phyloP scores from a whole-genome alignment of 2,797 vertebrate genomes.

The Harpagifer antarcticus region DNA sequence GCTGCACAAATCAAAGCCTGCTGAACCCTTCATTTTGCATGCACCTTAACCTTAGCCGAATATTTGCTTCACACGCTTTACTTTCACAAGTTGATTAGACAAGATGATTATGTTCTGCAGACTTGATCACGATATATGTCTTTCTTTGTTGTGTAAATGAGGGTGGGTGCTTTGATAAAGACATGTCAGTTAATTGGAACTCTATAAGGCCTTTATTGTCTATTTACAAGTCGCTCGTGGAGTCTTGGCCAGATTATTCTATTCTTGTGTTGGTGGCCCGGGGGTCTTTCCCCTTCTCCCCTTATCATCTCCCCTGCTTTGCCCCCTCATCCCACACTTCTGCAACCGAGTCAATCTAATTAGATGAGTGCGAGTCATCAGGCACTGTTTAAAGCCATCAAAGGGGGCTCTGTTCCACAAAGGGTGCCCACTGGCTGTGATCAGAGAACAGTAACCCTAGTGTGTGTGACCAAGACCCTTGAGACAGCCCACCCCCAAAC shows the following conservation, averaged over 20 bases:
- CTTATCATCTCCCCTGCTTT: slow-evolving; percentile 46
- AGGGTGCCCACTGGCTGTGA: slow-evolving; percentile 82
- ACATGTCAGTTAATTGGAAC: slow-evolving; percentile 23
- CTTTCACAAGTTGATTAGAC: slow-evolving; percentile 18
- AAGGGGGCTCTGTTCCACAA: slow-evolving; percentile 83
- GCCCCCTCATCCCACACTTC: slow-evolving; percentile 62
- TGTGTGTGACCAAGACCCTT: slow-evolving; percentile 74
- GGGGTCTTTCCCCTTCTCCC: slow-evolving; percentile 65
- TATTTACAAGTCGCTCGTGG: slow-evolving; percentile 51
- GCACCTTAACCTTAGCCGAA: slow-evolving; percentile 8
- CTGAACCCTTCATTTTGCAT: neutral
- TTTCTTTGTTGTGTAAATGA: slow-evolving; percentile 47
- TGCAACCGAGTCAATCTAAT: slow-evolving; percentile 81
- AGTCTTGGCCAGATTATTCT: slow-evolving; percentile 31
- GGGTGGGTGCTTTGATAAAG: slow-evolving; percentile 28
- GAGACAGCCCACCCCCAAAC: slow-evolving; percentile 65
- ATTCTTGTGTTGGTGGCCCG: slow-evolving; percentile 51
- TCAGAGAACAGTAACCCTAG: slow-evolving; percentile 80
- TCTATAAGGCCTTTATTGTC: slow-evolving; percentile 29
- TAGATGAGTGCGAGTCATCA: slow-evolving; percentile 85
- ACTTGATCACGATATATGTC: slow-evolving; percentile 22
- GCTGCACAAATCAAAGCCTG: neutral
- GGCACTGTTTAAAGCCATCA: slow-evolving; percentile 87
- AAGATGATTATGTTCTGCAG: slow-evolving; percentile 8
- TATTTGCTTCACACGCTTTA: neutral